Conservation (phyloP, 2,888 invertebrate genomes). For the Galeopsomyia nigrocyanea region DNA sequence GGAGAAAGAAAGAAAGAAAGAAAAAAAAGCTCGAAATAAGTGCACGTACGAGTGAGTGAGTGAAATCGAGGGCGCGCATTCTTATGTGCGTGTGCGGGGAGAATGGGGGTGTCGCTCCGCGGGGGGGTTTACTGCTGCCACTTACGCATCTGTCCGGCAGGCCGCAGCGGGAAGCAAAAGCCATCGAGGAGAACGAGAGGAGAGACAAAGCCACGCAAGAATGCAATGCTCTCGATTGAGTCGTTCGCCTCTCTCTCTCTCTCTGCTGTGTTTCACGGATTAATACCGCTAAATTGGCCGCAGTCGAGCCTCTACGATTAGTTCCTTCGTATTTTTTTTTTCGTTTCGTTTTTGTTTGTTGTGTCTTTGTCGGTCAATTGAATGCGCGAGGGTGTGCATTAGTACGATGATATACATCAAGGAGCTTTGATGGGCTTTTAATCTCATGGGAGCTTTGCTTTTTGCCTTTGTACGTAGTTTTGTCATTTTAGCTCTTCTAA, state of each 20-base stretch:
- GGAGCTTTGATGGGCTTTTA: too few species aligned
- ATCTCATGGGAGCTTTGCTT: too few species aligned
- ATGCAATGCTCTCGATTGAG: conserved; percentile 21
- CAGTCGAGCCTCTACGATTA: too few species aligned
- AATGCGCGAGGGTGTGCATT: too few species aligned
- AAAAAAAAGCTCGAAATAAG: conserved; percentile 17
- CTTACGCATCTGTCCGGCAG: conserved; percentile 68
- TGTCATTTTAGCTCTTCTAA: too few species aligned
- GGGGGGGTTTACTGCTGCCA: conserved; percentile 56
- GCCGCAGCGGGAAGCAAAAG: conserved; percentile 55
- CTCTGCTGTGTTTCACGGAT: conserved; percentile 49
- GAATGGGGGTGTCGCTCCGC: conserved; percentile 52
- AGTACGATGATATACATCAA: too few species aligned
- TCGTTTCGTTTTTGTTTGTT: too few species aligned
- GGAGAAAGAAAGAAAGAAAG: conserved; percentile 16
- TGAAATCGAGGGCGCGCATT: conserved; percentile 11
- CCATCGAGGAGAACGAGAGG: too few species aligned
- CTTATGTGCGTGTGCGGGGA: background rate
- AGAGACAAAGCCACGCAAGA: too few species aligned
- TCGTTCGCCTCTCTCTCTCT: conserved; percentile 2
- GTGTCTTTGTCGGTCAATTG: too few species aligned
- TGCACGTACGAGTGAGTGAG: background rate
- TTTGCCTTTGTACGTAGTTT: too few species aligned
- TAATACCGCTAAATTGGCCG: conserved; percentile 34
- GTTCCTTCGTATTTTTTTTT: too few species aligned